Base-by-base conservation (phyloP, 2,888 invertebrate genomes). In the Agonopterix heracliana region DNA sequence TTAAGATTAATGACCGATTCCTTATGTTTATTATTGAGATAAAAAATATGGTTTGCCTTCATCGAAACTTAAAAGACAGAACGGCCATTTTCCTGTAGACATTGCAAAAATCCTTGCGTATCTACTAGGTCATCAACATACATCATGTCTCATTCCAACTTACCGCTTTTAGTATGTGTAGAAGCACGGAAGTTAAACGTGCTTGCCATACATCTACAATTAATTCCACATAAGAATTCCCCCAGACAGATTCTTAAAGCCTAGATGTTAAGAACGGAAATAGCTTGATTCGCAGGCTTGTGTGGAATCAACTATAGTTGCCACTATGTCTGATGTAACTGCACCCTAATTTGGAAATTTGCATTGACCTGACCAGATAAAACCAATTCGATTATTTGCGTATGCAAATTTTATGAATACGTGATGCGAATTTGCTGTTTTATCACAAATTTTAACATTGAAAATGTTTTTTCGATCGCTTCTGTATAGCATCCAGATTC, bases 91-190 rank as follows among this genome's bases (percentile, higher is more conserved):
- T 38, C 38, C 38, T 38, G 38, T 48, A 52, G 17, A 48, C 54
- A 46, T 50, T 53, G 53, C 56, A 51, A 45, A 57, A 49, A 59
- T 56, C 61, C 64, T 64, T 61, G 46, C 42, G 57, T 26, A 64
- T 63, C 63, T 57, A 61, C 65, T 75, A 72, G 74, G 78, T 72
- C 75, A 73, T 68, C 66, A 65, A 49, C 55, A 56, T 62, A 58
- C 55, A 46, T 67, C 56, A 48, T 53, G 58, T 58, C 56, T 54
- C 51, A 50, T 56, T 54, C 54, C 51, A 53, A 46, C 11, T 46
- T 52, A 49, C 50, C 50, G 36, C 48, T 46, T 68, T 80, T 74
- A 47, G 67, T 69, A 80, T 81, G 72, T 72, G 54, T 47, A 43
- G 53, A 49, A 57, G 63, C 68, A 52, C 74, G 76, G 73, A 78